Evolutionary conservation across 2,797 vertebrate species (phyloP).

Genomic region (Platalea minor): DNA sequence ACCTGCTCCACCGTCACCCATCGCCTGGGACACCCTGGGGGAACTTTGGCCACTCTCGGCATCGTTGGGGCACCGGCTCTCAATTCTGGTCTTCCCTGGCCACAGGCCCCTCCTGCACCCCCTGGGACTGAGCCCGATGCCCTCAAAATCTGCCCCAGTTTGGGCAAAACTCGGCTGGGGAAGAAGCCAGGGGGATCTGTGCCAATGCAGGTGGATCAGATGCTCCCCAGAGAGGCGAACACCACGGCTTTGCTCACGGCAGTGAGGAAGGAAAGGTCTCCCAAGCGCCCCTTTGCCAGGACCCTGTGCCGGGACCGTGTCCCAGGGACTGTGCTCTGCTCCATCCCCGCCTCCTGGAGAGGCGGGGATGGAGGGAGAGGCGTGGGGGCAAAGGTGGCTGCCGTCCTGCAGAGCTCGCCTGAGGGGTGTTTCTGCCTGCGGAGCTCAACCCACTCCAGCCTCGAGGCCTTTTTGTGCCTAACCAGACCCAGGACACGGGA

Average conservation of each 20-base stretch:
- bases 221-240: not conserved
- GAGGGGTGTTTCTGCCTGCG: accelerated
- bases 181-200: not conserved
- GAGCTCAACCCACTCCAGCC: not conserved
- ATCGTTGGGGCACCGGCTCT: not conserved
- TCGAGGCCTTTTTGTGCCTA: not conserved
- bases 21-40: no score
- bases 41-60: not conserved
- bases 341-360: not conserved
- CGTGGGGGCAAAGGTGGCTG: accelerated
- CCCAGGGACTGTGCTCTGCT: not conserved
- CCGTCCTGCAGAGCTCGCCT: not conserved
- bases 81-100: not conserved
- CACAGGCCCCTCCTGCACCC: not conserved
- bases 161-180: not conserved
- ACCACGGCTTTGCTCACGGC: accelerated
- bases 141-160: not conserved
- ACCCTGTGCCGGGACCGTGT: not conserved
- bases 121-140: no score
- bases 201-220: not conserved
- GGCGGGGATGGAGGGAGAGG: not conserved
- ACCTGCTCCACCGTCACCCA: not conserved
- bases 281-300: not conserved
- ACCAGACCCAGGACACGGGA: not conserved
- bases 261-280: not conserved